These are phyloP conservation scores for Oreotrochilus melanogaster DNA, from an alignment of 2,113 vertebrate genomes.

Conservation along the genomic window DNA sequence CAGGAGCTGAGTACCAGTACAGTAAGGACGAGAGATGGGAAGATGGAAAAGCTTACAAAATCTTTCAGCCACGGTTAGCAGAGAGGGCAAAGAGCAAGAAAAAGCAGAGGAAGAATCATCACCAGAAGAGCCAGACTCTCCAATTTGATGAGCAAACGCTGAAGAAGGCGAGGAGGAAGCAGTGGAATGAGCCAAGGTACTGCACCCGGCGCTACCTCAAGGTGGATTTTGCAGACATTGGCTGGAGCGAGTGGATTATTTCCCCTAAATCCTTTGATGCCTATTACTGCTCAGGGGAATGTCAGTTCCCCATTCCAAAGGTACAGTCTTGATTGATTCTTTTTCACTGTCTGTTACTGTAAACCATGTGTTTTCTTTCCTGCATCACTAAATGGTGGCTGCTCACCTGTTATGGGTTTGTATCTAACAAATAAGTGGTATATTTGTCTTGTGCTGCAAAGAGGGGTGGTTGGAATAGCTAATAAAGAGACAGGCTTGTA, in stretches of 20 bases:
- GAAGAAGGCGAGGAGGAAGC: constrained; percentile 92
- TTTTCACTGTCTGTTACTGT: background rate
- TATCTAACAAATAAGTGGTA: background rate
- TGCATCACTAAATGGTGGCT: background rate
- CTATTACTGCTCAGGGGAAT: constrained; percentile 95
- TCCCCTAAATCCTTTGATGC: constrained; percentile 96
- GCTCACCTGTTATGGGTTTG: background rate
- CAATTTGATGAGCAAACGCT: constrained; percentile 95
- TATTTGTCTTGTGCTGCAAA: background rate
- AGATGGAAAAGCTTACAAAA: constrained; percentile 83
- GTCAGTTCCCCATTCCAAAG: constrained; percentile 99
- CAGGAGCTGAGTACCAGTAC: constrained; percentile 87
- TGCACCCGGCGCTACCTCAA: constrained; percentile 93
- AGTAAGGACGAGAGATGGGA: constrained; percentile 80
- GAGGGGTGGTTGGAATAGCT: background rate
- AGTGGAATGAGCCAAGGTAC: constrained; percentile 90
- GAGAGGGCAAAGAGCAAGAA: constrained; percentile 85
- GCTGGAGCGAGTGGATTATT: constrained; percentile 99
- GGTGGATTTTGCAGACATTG: constrained; percentile 97
- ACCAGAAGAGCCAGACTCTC: constrained; percentile 87
- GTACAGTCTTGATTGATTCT: constrained; percentile 59
- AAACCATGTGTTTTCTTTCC: background rate
- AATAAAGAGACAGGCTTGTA: constrained; percentile 2
- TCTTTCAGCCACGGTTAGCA: constrained; percentile 79
- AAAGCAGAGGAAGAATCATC: constrained; percentile 86